Conservation (phyloP, 2,113 vertebrate species). For the Pygoscelis adeliae region DNA sequence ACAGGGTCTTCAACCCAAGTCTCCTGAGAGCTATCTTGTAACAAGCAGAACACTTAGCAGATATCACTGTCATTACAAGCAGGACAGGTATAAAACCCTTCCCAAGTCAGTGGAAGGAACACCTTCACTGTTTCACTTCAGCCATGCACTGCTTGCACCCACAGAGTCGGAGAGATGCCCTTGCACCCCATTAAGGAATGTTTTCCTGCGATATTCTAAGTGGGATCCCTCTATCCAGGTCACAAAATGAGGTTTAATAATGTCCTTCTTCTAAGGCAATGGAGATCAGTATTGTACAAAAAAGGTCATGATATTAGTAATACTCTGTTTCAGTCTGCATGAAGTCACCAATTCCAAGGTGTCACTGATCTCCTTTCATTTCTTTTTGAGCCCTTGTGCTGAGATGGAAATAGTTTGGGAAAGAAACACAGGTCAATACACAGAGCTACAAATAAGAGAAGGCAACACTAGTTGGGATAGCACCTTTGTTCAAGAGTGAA, state of each 20-base stretch:
- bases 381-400: neutral
- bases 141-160: neutral
- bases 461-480: neutral
- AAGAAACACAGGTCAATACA: neutral
- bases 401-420: neutral
- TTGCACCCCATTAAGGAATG: neutral
- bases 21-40: neutral
- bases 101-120: neutral
- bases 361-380: neutral
- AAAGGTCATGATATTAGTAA: neutral
- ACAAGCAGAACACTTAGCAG: neutral
- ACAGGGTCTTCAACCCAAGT: neutral
- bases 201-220: neutral
- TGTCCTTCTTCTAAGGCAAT: neutral
- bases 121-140: neutral
- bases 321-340: neutral
- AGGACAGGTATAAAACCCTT: neutral
- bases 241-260: neutral
- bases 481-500: neutral
- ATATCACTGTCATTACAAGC: neutral
- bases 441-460: neutral
- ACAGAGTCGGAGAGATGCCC: neutral
- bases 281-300: neutral
- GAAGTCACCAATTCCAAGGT: neutral
- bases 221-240: neutral